Percentiles rank a stretch among this genome's conserved stretches.
Evolutionary conservation across 2,888 invertebrate species (phyloP).

Genomic region (Tridacna gigas): DNA sequence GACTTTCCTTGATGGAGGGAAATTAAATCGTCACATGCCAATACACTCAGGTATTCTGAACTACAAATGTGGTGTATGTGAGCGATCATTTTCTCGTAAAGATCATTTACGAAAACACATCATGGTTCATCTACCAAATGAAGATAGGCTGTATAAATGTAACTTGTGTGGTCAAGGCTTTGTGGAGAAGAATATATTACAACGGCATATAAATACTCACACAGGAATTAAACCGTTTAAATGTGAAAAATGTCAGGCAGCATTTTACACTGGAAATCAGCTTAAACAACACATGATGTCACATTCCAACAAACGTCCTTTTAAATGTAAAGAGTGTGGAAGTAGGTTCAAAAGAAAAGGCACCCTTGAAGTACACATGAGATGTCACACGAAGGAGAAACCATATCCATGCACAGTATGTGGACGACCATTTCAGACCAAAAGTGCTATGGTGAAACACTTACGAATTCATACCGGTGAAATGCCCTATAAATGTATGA

Average conservation of each 20-base stretch:
- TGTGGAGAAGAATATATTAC: constrained; percentile 42
- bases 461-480: constrained; percentile 49
- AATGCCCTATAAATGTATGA: constrained; percentile 46
- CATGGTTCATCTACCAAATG: constrained; percentile 38
- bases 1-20: constrained; percentile 19
- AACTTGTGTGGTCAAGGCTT: constrained; percentile 40
- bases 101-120: constrained; percentile 48
- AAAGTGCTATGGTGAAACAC: constrained; percentile 43
- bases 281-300: constrained; percentile 39
- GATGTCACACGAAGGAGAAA: constrained; percentile 86
- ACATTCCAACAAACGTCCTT: constrained; percentile 85
- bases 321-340: constrained; percentile 84
- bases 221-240: constrained; percentile 45
- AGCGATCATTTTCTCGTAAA: constrained; percentile 33
- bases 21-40: constrained; percentile 37
- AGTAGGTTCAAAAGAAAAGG: constrained; percentile 84
- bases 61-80: constrained; percentile 39
- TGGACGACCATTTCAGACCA: constrained; percentile 47
- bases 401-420: constrained; percentile 83
- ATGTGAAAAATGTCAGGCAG: constrained; percentile 31
- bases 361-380: constrained; percentile 86
- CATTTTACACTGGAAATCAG: constrained; percentile 26
- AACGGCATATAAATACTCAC: constrained; percentile 43
- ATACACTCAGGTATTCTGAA: constrained; percentile 37
- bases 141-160: constrained; percentile 39